Base-by-base conservation (phyloP, 2,888 invertebrate genomes). In the Mesoligia furuncula region DNA sequence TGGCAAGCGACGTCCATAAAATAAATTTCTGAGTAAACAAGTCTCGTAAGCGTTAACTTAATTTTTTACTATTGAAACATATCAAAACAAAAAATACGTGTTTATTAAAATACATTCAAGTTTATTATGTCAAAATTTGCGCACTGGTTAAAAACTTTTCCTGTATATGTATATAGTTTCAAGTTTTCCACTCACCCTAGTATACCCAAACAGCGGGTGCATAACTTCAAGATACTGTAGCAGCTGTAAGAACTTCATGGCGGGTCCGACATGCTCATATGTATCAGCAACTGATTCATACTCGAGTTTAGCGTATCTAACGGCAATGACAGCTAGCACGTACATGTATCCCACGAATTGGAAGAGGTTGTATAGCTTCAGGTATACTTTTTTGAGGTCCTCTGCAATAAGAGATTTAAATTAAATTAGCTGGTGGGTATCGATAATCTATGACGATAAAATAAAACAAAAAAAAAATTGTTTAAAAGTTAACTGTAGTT, bases 131-230 rank as follows among this genome's bases (percentile, higher is more conserved):
- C n/a, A n/a, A n/a, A n/a, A n/a, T n/a, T n/a, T n/a, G n/a, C n/a
- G n/a, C n/a, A n/a, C n/a, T n/a, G n/a, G n/a, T n/a, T n/a, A n/a
- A n/a, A n/a, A n/a, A n/a, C n/a, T n/a, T n/a, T n/a, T n/a, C n/a
- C n/a, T n/a, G n/a, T n/a, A n/a, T n/a, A n/a, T n/a, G n/a, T n/a
- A n/a, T n/a, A n/a, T n/a, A n/a, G n/a, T n/a, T 54, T 54, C 0
- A 59, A 6, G 27, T n/a, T 9, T n/a, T 68, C 1, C 8, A 76
- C 90, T 88, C 77, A 96, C 97, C 93, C 98, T 98, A 2, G 99
- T 99, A 91, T 99, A 98, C 2, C 99, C 99, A 92, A 99, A 98
- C 68, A 99, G 90, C 0, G 99, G 98, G 97, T 99, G 99, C 96
- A 99, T 97, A 0, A 99, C 98, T 96, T 99, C 99, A 82, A 99